Evolutionary conservation across 1,140 invertebrate genomes (phyloP), one percentile per base, ranked within the genome.

Genomic region (Ceratina australensis): DNA sequence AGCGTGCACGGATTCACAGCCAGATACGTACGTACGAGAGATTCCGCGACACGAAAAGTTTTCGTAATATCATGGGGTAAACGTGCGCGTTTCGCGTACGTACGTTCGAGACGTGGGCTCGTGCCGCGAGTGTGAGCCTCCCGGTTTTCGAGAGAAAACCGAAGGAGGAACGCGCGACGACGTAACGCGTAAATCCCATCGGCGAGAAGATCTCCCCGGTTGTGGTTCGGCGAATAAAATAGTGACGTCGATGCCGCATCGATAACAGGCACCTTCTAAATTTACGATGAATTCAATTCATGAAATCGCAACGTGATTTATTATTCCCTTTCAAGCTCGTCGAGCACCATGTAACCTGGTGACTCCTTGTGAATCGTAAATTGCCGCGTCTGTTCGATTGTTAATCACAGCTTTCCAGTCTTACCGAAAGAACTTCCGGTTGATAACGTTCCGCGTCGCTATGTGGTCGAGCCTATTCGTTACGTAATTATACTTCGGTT

Each of bases 131-230:
- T 10, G 20, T 59, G 24, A n/a, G 12, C n/a, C 15, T 3, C 0
- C 12, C 42, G 3, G 60, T 24, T n/a, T 64, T 10, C 18, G 24
- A 63, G 24, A 33, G 61, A 65, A 65, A 65, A 73, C 56, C 50
- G 20, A n/a, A 3, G 10, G 50, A 24, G n/a, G 12, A 65, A 56
- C 28, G n/a, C 65, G 7, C 20, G 26, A 18, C 52, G 52, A n/a
- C 52, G 33, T 42, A 33, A 72, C 49, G 13, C 22, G 16, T 63
- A 64, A 22, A 33, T 28, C 15, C 28, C n/a, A 60, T 49, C n/a
- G 47, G 59, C n/a, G 16, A n/a, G 54, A 73, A 64, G 60, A 73
- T 50, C 28, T 74, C 24, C 24, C 16, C 26, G 65, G 18, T 49
- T 52, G 65, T 13, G 49, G 49, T 67, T 3, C 47, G 15, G 24